Evolutionary conservation across 1,140 invertebrate genomes (phyloP), one percentile per base, ranked within the genome.

Genomic region (Ctenoplectra terminalis): DNA sequence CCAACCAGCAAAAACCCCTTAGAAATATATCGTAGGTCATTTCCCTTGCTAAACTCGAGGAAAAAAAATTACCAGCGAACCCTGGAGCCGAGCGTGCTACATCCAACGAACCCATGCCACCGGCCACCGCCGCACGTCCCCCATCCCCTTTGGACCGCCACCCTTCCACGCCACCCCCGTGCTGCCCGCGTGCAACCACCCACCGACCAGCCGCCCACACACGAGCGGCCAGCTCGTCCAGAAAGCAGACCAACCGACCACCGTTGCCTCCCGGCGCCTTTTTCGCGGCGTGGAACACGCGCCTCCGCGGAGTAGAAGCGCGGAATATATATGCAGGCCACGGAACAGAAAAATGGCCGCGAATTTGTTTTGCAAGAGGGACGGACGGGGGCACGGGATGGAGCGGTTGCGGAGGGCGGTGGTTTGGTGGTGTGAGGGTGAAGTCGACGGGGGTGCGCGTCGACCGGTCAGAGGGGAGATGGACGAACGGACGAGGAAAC

Each of bases 1-100:
- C 81, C 82, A 85, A 56, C 84, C 72, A 79, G 87, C 83, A 91
- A 92, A 92, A 92, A 92, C 89, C 89, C 91, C 90, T 92, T 92
- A 92, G 90, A 92, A 92, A 91, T 92, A 92, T 92, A 92, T 92
- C 91, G 90, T 92, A 92, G 91, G 90, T 91, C 90, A 92, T 92
- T 92, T 92, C 91, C 90, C 91, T 92, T 92, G 91, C 90, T 92
- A 91, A 92, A 92, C 88, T 91, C 88, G 87, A 84, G 85, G 81
- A 89, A 90, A 90, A 91, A 91, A 91, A 91, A 90, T 90, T 84
- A 88, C 89, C 82, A 78, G 75, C 76, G 84, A 86, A 87, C 83
- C 73, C 84, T 78, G 82, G 85, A 87, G 87, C 86, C 87, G 75
- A 77, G 78, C 66, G 84, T 82, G 84, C 76, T 76, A 75, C 76